A percentile compares a stretch with the other conserved stretches of the same genome.
These are phyloP conservation scores for Heteromormyrus szaboi DNA, from an alignment of 2,797 vertebrate species.

Conservation along the genomic window DNA sequence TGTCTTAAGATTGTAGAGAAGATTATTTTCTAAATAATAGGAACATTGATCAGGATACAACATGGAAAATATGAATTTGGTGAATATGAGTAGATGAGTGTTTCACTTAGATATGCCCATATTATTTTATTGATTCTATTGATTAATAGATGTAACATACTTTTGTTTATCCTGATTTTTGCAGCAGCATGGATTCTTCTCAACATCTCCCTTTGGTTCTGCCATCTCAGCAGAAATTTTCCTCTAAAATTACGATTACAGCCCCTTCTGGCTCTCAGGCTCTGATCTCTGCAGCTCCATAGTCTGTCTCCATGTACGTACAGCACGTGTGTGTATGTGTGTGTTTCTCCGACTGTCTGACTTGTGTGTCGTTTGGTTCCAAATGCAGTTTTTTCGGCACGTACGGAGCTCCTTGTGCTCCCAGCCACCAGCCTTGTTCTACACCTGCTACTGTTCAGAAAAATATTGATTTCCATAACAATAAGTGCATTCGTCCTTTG, in stretches of 20 bases:
- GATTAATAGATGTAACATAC: background rate
- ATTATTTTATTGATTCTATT: background rate
- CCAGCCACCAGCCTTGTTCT: conserved; percentile 15
- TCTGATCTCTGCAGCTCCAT: background rate
- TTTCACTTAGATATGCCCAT: background rate
- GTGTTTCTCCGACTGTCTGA: background rate
- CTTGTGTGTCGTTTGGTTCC: background rate
- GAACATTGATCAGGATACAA: background rate
- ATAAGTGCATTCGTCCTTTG: conserved; percentile 1
- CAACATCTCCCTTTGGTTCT: background rate
- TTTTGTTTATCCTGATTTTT: background rate
- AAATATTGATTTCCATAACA: conserved; percentile 21
- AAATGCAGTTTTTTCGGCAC: background rate
- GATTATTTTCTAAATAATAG: background rate
- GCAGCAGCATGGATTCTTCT: background rate
- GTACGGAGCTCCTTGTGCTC: background rate
- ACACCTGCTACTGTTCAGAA: conserved; percentile 18
- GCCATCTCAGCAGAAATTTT: background rate
- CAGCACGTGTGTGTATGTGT: background rate
- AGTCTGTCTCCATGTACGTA: background rate
- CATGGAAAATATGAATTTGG: background rate
- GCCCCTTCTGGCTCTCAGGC: background rate
- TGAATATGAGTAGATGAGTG: background rate
- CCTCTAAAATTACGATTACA: background rate
- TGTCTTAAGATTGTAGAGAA: background rate